Percentiles rank a stretch among this genome's conserved stretches.
Evolutionary conservation across 2,113 vertebrate species (phyloP).

Genomic region (Tachycineta bicolor): DNA sequence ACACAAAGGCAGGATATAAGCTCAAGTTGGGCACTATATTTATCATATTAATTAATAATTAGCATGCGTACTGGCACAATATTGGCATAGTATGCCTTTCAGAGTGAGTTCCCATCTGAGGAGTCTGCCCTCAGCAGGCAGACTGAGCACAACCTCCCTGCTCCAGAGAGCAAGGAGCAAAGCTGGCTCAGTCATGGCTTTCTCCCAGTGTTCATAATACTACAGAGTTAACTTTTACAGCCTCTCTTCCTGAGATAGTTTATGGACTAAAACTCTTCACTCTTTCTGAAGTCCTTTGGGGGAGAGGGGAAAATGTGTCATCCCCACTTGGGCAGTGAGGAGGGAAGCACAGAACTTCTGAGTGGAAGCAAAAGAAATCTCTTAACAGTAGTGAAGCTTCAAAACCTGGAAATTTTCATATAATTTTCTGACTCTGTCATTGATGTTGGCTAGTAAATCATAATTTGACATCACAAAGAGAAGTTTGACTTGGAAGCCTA

Average conservation of each 20-base stretch:
- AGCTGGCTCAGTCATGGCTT: background rate
- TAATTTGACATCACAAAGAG: background rate
- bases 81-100: background rate
- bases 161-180: background rate
- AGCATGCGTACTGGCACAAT: background rate
- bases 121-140: background rate
- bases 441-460: background rate
- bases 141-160: background rate
- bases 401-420: background rate
- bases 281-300: background rate
- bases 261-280: background rate
- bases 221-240: background rate
- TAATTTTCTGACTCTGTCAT: background rate
- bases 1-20: background rate
- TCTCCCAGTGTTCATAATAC: background rate
- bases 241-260: background rate
- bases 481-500: background rate
- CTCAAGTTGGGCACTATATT: background rate
- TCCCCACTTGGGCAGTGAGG: background rate
- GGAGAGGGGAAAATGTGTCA: rapidly evolving
- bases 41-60: background rate
- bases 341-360: background rate
- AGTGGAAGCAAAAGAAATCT: background rate
- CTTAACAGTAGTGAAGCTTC: background rate
- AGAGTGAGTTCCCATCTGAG: background rate